A percentile compares a stretch with the other conserved stretches of the same genome.
Conservation (phyloP, 2,888 invertebrate genomes). For the Phytoseiulus persimilis region DNA sequence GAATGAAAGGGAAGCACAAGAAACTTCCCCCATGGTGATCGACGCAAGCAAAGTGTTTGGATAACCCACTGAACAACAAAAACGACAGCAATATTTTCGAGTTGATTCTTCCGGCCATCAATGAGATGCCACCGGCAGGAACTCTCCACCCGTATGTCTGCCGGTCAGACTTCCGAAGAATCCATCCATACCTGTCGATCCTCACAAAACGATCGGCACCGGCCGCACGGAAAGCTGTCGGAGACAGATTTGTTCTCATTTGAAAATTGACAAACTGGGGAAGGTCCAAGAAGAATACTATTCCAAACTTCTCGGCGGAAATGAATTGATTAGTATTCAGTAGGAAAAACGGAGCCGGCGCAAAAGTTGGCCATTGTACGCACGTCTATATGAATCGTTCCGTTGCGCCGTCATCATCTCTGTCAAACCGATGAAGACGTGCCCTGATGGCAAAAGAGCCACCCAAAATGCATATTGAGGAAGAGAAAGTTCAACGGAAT, state of each 20-base stretch:
- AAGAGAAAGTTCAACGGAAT: too few relatives aligned
- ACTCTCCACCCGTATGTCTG: too few relatives aligned
- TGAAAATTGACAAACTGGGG: not conserved
- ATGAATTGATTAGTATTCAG: not conserved
- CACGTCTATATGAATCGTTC: too few relatives aligned
- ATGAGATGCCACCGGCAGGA: not conserved
- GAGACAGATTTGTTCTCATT: not conserved
- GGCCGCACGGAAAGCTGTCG: not conserved
- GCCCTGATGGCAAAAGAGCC: too few relatives aligned
- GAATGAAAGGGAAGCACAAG: not conserved
- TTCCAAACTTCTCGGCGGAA: not conserved
- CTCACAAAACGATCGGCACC: too few relatives aligned
- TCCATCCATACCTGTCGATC: not conserved
- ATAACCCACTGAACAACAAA: not conserved
- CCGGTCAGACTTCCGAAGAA: not conserved
- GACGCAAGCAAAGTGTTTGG: not conserved
- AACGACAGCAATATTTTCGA: not conserved
- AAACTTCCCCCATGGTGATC: not conserved
- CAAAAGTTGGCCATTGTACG: too few relatives aligned
- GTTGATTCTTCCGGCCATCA: not conserved
- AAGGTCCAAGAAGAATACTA: not conserved
- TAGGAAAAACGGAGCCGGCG: too few relatives aligned
- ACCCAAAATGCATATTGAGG: too few relatives aligned
- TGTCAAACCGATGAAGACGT: too few relatives aligned
- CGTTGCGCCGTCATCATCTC: too few relatives aligned